Evolutionary conservation across 1,140 invertebrate genomes (phyloP), one percentile per base, ranked within the genome.

Genomic region (Heterodera schachtii): DNA sequence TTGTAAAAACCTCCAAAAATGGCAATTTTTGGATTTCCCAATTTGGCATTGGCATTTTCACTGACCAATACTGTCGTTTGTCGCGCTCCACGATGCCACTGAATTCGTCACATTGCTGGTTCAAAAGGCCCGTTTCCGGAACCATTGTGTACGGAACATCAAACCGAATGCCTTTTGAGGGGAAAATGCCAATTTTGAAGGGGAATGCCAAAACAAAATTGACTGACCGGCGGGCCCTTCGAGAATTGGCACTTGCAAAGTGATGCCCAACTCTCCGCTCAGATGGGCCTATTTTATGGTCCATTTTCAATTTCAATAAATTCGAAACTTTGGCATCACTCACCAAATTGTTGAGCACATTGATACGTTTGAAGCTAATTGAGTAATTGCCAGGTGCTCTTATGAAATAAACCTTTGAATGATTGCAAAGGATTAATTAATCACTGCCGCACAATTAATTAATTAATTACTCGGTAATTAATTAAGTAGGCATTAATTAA

Each of bases 61-160:
- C 69, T 71, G 47, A 87, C 86, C 88, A 89, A 67, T 89, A 89
- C 77, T 90, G 89, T 16, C 85, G 66, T 73, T 90, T 90, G 64
- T 89, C 87, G 60, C 89, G 73, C 71, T 89, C 89, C 31, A 89
- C 87, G 64, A 89, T 89, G 66, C 88, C 88, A 82, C 83, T 85
- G 73, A 81, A 74, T 21, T 87, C 87, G 80, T 89, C 88, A 70
- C 88, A 89, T 64, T 89, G 85, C 71, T 90, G 88, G 75, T 85
- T 88, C 3, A 89, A 67, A 19, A 89, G 82, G 7, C 87, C 87
- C 3, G 89, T 90, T 77, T 89, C 88, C 41, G 88, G 88, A 31
- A 89, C 81, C 86, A 89, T 89, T 70, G 88, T 89, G 78, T 89
- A 89, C 5, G 88, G 88, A 21, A 89, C 79, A 81, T 89, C 88